phyloP scores from a whole-genome alignment of 1,140 invertebrate genomes.

The Bombus confusus region DNA sequence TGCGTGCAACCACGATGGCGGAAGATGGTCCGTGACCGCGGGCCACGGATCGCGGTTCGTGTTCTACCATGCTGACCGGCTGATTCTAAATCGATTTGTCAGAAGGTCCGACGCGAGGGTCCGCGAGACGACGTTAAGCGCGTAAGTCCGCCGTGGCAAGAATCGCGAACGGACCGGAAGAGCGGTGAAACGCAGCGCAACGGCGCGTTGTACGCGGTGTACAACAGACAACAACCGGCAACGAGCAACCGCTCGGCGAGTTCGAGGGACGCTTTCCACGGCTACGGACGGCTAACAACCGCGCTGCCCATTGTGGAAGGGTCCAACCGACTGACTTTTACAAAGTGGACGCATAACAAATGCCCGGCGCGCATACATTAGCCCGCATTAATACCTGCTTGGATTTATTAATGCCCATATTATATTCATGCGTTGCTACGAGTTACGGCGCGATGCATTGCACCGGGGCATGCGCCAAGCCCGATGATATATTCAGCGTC shows the following conservation, averaged over 20 bases:
- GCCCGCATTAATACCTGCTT: constrained; percentile 78
- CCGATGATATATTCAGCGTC: constrained; percentile 77
- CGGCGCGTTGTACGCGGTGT: constrained; percentile 5
- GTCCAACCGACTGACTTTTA: constrained; percentile 63
- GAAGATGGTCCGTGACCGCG: neutral
- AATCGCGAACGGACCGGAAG: constrained; percentile 28
- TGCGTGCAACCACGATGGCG: neutral
- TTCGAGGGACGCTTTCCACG: constrained; percentile 45
- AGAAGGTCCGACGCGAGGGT: constrained; percentile 30
- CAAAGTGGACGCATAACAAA: constrained; percentile 74
- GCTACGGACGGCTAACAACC: constrained; percentile 54
- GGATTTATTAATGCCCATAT: constrained; percentile 80
- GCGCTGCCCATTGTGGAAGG: constrained; percentile 45
- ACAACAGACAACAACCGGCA: neutral
- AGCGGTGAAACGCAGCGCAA: neutral
- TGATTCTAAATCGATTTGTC: constrained; percentile 70
- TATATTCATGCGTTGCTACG: constrained; percentile 73
- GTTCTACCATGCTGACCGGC: constrained; percentile 26
- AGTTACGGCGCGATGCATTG: constrained; percentile 55
- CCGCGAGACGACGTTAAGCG: neutral
- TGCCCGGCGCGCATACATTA: constrained; percentile 76
- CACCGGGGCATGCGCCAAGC: constrained; percentile 59
- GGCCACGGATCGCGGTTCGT: neutral
- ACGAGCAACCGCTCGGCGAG: neutral
- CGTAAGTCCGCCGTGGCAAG: constrained; percentile 1